Evolutionary conservation across 2,888 invertebrate genomes (phyloP), one percentile per base, ranked within the genome.

Genomic region (Taenaris catops): DNA sequence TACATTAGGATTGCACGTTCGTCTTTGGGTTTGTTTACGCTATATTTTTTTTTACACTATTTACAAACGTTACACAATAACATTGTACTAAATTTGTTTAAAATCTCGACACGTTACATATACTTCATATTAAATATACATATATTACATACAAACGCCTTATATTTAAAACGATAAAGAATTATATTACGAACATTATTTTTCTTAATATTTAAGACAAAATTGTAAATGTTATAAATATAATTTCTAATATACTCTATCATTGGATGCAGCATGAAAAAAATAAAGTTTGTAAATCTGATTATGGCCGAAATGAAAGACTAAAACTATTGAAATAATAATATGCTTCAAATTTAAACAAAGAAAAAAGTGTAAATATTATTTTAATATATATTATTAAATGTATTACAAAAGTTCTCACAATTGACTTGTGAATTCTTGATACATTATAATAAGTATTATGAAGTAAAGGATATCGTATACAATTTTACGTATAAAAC

Each of bases 1-100:
- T 63, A 72, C 52, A 63, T 53, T 59, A 71, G 61, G 78, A 86
- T 86, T 86, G 84, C 84, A 86, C 84, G 55, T 68, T 64, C 59
- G 63, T 83, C 80, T 83, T 86, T 83, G 83, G 81, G 54, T 61
- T 69, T 59, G 67, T 76, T 71, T 51, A 60, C 53, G 55, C 28
- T 42, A 53, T 44, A 43, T 51, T 58, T n/a, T 49, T 56, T 52
- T 53, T 38, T 57, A 60, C 59, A 59, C 34, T 58, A 58, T 60
- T 51, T 60, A 59, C 61, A 57, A 11, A 38, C 23, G 34, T 39
- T 38, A 38, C 33, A 48, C 23, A 44, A 44, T 46, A 54, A 53
- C 51, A 52, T 50, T 52, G 39, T 43, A 39, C 51, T 54, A 58
- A 48, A 47, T 47, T 48, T 46, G 34, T 31, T 48, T 38, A 52